phyloP scores from a whole-genome alignment of 64 coral and sea anemone genomes.

The Porites lutea region DNA sequence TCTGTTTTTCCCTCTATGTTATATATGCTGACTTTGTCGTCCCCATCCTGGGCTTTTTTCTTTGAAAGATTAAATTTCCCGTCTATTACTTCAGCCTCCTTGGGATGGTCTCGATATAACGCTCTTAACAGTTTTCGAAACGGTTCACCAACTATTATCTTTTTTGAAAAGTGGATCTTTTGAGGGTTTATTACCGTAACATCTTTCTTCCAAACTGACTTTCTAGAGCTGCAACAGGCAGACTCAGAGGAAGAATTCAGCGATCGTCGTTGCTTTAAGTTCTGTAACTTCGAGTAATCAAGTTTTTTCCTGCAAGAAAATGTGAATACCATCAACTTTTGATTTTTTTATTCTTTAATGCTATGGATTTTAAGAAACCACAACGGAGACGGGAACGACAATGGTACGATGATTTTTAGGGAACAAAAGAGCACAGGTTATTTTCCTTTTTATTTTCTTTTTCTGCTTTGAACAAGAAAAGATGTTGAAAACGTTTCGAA shows the following conservation, averaged over 20 bases:
- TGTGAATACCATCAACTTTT: no score
- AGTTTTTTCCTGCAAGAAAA: no score
- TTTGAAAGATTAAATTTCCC: not conserved
- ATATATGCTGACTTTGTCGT: not conserved
- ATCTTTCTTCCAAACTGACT: not conserved
- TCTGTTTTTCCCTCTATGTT: conserved; percentile 7
- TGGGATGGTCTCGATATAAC: conserved; percentile 7
- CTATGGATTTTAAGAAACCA: no score
- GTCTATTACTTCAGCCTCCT: not conserved
- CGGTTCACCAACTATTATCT: not conserved
- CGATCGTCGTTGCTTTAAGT: not conserved
- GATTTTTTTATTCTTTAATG: no score
- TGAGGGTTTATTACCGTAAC: not conserved
- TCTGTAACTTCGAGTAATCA: not conserved
- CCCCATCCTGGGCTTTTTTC: not conserved
- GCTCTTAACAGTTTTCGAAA: conserved; percentile 40
- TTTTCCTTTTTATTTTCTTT: no score
- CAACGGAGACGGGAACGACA: no score
- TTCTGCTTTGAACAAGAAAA: no score
- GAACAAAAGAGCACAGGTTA: no score
- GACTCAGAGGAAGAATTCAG: not conserved
- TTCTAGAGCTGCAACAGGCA: not conserved
- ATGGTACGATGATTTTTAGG: no score
- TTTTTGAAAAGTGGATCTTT: not conserved
- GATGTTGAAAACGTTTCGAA: no score